Conservation (phyloP, 2,797 vertebrate species). For the Xiphophorus birchmanni region DNA sequence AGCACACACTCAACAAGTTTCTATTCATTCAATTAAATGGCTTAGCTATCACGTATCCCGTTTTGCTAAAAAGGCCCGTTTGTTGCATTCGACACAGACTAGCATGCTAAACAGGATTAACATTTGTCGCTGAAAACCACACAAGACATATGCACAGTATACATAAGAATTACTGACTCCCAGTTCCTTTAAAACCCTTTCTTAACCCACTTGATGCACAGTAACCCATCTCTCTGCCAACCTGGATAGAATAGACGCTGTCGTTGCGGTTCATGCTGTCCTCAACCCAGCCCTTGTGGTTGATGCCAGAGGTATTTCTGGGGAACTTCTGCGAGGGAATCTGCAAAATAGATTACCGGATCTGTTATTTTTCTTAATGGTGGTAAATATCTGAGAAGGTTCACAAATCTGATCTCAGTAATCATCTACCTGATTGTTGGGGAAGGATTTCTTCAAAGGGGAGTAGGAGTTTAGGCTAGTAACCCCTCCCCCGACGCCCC, state of each 20-base stretch:
- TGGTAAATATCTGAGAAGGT: background rate
- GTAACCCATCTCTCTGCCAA: constrained; percentile 70
- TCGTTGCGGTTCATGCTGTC: constrained; percentile 93
- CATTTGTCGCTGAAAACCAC: constrained; percentile 14
- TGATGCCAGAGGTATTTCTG: constrained; percentile 93
- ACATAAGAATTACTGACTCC: constrained; percentile 3
- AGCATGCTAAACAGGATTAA: constrained; percentile 41
- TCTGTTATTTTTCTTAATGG: constrained; percentile 14
- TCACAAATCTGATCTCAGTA: background rate
- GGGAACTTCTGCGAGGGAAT: constrained; percentile 96
- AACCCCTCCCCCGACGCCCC: constrained; percentile 93
- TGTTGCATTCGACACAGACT: constrained; percentile 53
- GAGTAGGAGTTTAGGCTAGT: constrained; percentile 96
- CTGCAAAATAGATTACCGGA: constrained; percentile 65
- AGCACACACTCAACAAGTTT: constrained; percentile 50
- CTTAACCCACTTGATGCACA: background rate
- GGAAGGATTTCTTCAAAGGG: constrained; percentile 97
- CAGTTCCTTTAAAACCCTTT: background rate
- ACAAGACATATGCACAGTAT: constrained; percentile 3
- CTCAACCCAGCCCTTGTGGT: constrained; percentile 97
- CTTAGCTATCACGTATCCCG: constrained; percentile 39
- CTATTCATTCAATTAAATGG: constrained; percentile 47
- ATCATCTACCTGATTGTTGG: constrained; percentile 90
- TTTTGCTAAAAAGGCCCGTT: constrained; percentile 55
- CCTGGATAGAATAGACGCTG: constrained; percentile 97